Conservation (phyloP, 2,113 vertebrate species). For the Amblyopsis rosae region DNA sequence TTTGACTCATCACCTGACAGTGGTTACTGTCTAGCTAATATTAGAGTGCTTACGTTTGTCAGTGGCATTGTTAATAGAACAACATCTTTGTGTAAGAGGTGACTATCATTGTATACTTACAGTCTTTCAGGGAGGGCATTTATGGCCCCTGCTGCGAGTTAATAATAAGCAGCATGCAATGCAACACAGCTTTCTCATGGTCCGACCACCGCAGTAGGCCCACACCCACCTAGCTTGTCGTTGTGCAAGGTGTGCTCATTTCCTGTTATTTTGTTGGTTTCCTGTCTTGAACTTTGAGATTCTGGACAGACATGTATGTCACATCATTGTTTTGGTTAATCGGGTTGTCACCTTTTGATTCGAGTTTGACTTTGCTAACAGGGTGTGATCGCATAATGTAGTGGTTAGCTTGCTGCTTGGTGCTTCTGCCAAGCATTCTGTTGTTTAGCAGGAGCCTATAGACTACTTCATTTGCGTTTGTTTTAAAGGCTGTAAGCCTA, state of each 20-base stretch:
- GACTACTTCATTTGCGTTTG: neutral
- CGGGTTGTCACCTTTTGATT: neutral
- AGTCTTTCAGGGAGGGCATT: neutral
- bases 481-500: neutral
- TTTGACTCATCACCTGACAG: slow-evolving; percentile 11
- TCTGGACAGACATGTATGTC: slow-evolving; percentile 41
- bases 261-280: slow-evolving; percentile 68
- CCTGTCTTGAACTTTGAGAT: slow-evolving; percentile 65
- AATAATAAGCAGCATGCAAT: neutral
- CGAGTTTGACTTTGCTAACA: neutral
- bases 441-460: no score
- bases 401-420: no score
- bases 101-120: slow-evolving; percentile 22
- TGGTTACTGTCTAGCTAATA: slow-evolving; percentile 24
- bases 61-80: slow-evolving; percentile 49
- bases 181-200: slow-evolving; percentile 1
- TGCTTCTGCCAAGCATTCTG: no score
- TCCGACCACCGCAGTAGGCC: slow-evolving; percentile 47
- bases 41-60: slow-evolving; percentile 19
- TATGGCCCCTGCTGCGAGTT: slow-evolving; percentile 30
- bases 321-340: slow-evolving; percentile 8
- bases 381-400: neutral
- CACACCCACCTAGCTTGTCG: slow-evolving; percentile 17
- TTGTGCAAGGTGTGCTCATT: slow-evolving; percentile 23
- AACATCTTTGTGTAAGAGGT: slow-evolving; percentile 41